Conservation (phyloP, 2,113 vertebrate genomes). For the Cynocephalus volans region DNA sequence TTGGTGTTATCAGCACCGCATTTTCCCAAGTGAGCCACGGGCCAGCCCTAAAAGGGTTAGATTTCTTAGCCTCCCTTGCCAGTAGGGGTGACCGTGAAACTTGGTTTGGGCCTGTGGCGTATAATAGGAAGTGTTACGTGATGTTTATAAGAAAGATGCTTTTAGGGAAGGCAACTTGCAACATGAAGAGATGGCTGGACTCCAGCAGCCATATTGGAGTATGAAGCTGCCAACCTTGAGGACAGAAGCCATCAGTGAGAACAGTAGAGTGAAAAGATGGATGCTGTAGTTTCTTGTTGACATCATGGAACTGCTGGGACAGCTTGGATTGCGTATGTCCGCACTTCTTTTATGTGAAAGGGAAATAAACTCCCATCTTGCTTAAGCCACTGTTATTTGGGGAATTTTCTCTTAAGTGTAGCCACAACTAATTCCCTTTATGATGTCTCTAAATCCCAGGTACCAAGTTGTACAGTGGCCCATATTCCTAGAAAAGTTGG, state of each 20-base stretch:
- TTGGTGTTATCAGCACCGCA: too few species aligned
- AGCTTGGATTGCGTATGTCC: not conserved
- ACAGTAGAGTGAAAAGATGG: not conserved
- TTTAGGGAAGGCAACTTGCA: not conserved
- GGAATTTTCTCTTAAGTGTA: not conserved
- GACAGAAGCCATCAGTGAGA: not conserved
- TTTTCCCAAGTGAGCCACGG: too few species aligned
- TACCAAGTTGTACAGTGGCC: not conserved
- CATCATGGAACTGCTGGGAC: not conserved
- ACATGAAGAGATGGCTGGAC: not conserved
- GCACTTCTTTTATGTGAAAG: not conserved
- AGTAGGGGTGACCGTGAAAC: not conserved
- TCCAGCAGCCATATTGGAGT: not conserved
- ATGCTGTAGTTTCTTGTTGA: not conserved
- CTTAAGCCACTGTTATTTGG: not conserved
- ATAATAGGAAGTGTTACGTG: not conserved
- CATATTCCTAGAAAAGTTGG: slow-evolving; percentile 5
- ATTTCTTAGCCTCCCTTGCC: not conserved
- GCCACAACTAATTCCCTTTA: not conserved
- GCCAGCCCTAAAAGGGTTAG: not conserved
- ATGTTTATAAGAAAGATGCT: not conserved
- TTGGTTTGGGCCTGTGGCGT: not conserved
- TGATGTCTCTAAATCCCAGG: not conserved
- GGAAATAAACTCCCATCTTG: not conserved
- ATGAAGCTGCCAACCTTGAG: not conserved